Base-by-base conservation (phyloP, 2,797 vertebrate species). In the Sternotherus odoratus region DNA sequence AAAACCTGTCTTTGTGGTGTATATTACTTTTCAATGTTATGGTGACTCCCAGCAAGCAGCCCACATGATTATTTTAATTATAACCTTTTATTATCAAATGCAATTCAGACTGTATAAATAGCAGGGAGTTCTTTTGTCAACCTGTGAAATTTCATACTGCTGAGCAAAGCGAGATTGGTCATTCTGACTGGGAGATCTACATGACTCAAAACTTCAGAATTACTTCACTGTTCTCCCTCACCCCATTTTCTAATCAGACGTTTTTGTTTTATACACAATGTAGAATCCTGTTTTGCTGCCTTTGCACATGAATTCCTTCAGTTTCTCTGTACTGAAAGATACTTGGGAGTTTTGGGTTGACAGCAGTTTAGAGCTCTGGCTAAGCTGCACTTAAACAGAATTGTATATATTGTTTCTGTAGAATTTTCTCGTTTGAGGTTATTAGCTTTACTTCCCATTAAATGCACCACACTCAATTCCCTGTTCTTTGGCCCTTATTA, bases 1-100 rank as follows among this genome's bases (percentile, higher is more conserved):
- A 50, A 48, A 19, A 5, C 9, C 6, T 17, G 7, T 69, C 17
- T 66, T 5, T 17, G 12, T 39, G 51, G 12, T 39, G 39, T 1
- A 86, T 83, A 48, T 51, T 54, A 74, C 56, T 89, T 92, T 94
- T 88, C 82, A 23, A n/a, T 77, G 77, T 33, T 51, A 12, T 12
- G 66, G 50, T 1, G 0, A 39, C 66, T 77, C 4, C 3, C 50
- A 87, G 81, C 21, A 24, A 28, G 13, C 79, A 79, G 11, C 63
- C 77, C 33, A 48, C 24, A 17, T 36, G 36, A 39, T 23, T 19
- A 8, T 24, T 60, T 28, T 43, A 36, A 6, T 85, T 81, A 46
- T 3, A 39, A 24, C 85, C 88, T 85, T 75, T 26, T 66, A 6
- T 36, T 33, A 46, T 77, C 28, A n/a, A 0, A 57, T 50, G 46